Evolutionary conservation across 2,888 invertebrate species (phyloP), one percentile per base, ranked within the genome.

Genomic region (Drosophila paranaensis): DNA sequence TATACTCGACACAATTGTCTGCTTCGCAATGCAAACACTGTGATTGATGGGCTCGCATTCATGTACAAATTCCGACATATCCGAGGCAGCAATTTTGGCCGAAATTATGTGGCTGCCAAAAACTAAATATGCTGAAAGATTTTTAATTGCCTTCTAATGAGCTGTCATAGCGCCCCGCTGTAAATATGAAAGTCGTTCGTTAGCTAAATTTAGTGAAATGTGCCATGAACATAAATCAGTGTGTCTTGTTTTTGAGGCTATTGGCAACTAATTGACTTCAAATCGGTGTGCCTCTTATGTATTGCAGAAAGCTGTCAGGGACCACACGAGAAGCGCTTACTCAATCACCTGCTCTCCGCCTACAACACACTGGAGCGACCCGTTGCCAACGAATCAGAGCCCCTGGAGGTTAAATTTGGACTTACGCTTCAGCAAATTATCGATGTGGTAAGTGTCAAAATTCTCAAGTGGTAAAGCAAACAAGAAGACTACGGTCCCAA

Each of bases 391-490:
- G 97, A 98, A 94, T 97, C 97, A 89, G 97, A 97, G 90, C 96
- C 97, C 60, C 94, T 98, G 81, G 96, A 97, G 94, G 97, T 98
- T 89, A 97, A 95, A 93, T 98, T 98, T 93, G 97, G 97, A 90
- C 95, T 98, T 92, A 97, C 97, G 74, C 93, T 98, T 90, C 97
- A 97, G 93, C 97, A 98, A 94, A 97, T 98, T 93, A 97, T 98
- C 92, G 97, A 98, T 93, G 97, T 98, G 96, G 97, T 98, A 94
- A 96, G 97, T 95, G 67, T 2, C n/a, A 16, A 35, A 27, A 30
- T 46, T n/a, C 27, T 20, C 30, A 40, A 48, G 33, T 50, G 65
- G 60, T 64, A 35, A 48, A 66, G 56, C 64, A 30, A 58, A 37
- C 61, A 46, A 4, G 63, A 39, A 30, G 11, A 53, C 33, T 2